Conservation (phyloP, 2,888 invertebrate species). For the Belgica antarctica region DNA sequence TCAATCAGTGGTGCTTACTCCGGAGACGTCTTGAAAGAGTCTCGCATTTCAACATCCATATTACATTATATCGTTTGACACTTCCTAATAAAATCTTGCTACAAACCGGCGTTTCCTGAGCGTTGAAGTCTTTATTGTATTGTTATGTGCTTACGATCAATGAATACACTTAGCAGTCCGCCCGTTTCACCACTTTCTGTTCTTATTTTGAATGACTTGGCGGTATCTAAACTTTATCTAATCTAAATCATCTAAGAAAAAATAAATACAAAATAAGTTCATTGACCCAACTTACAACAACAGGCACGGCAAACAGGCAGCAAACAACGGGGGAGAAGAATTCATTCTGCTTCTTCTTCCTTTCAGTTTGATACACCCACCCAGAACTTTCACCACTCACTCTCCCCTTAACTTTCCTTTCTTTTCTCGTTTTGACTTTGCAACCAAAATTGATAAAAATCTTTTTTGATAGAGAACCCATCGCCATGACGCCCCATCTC, state of each 20-base stretch:
- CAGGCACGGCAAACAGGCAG: background rate
- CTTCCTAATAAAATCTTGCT: conserved; percentile 24
- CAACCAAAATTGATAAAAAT: conserved; percentile 29
- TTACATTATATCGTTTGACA: conserved; percentile 16
- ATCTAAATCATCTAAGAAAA: conserved; percentile 13
- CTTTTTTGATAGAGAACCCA: conserved; percentile 22
- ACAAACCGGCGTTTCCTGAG: background rate
- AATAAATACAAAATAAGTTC: conserved; percentile 14
- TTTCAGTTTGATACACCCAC: background rate
- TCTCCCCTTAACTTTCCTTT: background rate
- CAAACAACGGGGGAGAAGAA: conserved; percentile 16
- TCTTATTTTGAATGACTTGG: conserved; percentile 19
- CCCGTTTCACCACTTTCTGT: too few relatives aligned
- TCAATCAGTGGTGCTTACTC: too few relatives aligned
- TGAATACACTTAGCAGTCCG: background rate
- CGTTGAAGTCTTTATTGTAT: background rate
- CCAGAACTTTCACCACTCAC: background rate
- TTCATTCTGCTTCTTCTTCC: background rate
- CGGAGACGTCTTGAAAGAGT: background rate
- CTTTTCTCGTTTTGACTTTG: too few relatives aligned
- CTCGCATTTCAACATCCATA: conserved; percentile 12
- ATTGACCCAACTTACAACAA: too few relatives aligned
- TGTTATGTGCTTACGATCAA: conserved; percentile 10
- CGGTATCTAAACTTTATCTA: background rate
- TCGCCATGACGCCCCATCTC: background rate